Percentiles rank a stretch among this genome's conserved stretches.
Conservation (phyloP, 2,113 vertebrate species). For the Carollia perspicillata region DNA sequence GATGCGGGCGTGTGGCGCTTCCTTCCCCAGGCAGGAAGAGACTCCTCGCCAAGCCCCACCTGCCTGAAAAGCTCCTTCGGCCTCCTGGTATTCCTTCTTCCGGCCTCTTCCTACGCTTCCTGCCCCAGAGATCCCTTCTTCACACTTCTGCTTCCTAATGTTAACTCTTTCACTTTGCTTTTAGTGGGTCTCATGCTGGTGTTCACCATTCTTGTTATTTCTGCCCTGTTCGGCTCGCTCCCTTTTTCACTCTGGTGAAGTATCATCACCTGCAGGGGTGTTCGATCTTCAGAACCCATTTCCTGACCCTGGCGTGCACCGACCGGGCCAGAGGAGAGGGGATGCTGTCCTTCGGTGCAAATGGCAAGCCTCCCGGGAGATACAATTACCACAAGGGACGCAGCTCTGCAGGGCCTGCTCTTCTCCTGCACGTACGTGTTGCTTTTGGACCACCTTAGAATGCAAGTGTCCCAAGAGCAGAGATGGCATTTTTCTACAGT, state of each 20-base stretch:
- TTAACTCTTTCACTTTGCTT: neutral
- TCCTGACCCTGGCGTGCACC: too few relatives aligned
- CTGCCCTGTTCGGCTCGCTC: neutral
- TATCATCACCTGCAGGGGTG: too few relatives aligned
- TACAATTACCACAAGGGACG: fast-evolving
- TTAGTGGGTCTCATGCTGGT: neutral
- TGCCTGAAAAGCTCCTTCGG: neutral
- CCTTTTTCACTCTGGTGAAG: too few relatives aligned
- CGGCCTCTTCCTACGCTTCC: neutral
- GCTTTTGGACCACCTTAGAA: neutral
- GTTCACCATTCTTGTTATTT: neutral
- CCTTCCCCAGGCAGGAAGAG: neutral
- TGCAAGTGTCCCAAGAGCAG: neutral
- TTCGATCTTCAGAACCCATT: too few relatives aligned
- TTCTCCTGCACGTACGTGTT: fast-evolving
- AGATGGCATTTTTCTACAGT: neutral
- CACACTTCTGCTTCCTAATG: neutral
- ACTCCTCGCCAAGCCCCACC: neutral
- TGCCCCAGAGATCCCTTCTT: neutral
- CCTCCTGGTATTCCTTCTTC: fast-evolving
- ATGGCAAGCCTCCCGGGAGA: neutral
- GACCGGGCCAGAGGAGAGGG: neutral
- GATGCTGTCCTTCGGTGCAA: neutral
- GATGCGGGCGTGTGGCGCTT: fast-evolving
- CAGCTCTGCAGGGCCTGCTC: neutral